phyloP scores from a whole-genome alignment of 2,113 vertebrate species.

The Laticauda colubrina region DNA sequence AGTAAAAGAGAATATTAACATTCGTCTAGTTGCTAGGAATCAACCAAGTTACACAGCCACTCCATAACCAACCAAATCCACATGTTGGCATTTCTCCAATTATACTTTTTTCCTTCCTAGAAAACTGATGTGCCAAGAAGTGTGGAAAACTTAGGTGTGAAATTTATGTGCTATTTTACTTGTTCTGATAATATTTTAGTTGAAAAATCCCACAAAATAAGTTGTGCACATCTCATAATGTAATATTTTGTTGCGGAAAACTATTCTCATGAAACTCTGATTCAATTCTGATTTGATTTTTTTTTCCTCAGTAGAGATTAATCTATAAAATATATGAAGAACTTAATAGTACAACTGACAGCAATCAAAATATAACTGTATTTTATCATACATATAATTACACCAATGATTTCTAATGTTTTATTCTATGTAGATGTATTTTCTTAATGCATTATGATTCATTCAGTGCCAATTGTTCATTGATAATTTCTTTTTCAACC shows the following conservation, averaged over 20 bases:
- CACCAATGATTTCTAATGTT: not conserved
- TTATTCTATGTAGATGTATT: not conserved
- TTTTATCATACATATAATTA: not conserved
- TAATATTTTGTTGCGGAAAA: not conserved
- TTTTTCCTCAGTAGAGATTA: not conserved
- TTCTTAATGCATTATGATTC: not conserved
- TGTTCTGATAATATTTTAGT: not conserved
- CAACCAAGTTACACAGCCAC: not conserved
- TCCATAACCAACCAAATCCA: not conserved
- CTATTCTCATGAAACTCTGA: not conserved
- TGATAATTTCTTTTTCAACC: not conserved
- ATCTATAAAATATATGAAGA: not conserved
- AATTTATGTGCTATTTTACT: not conserved
- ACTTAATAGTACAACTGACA: not conserved
- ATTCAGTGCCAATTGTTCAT: not conserved
- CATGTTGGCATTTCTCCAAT: not conserved
- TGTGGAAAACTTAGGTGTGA: not conserved
- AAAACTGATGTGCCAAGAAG: not conserved
- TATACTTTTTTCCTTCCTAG: not conserved
- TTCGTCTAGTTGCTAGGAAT: too few relatives aligned
- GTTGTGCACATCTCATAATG: not conserved
- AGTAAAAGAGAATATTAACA: too few relatives aligned
- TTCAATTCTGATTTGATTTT: not conserved
- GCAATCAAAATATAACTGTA: not conserved
- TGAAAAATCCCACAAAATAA: not conserved